Base-by-base conservation (phyloP, 2,797 vertebrate species). In the Distichodus sexfasciatus region DNA sequence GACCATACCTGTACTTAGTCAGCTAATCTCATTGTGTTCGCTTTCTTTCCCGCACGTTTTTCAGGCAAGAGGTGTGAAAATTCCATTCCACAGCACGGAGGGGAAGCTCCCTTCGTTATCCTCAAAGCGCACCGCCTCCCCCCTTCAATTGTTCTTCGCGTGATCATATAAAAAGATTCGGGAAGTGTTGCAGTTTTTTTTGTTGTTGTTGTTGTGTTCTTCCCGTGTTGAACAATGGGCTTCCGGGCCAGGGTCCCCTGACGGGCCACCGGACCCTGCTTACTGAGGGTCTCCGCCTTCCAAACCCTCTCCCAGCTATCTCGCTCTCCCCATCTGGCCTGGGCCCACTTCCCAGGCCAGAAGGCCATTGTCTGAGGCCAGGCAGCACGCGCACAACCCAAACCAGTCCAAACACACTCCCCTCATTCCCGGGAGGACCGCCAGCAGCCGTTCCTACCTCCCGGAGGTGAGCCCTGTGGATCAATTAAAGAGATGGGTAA, bases 201-300 rank as follows among this genome's bases (percentile, higher is more conserved):
- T 80, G 74, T 90, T 88, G 90, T 90, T 91, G 87, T 92, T 91
- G 87, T 90, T 89, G 87, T 90, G 89, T 88, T 90, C 90, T 91
- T 90, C 90, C 88, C 88, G 74, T 79, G 80, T 74, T 69, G 87
- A 91, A 92, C 90, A 92, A 92, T 92, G 86, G 88, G 81, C 84
- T 90, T 91, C 88, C 88, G 84, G 87, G 87, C 86, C 87, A 86
- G 82, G 85, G 86, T 88, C 89, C 87, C 89, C 83, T 86, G 86
- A 90, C 86, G 82, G 87, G 86, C 82, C 78, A 84, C 83, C 82
- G 72, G 82, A 84, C 83, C 87, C 75, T 73, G 83, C 79, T 79
- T 75, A 82, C n/a, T n/a, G 44, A 48, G 80, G 66, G 86, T 84
- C 86, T 87, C 89, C 87, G 86, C 82, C 87, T 86, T 83, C 82